These are phyloP conservation scores for Theropithecus gelada DNA, from an alignment of 2,113 vertebrate species.

Conservation along the genomic window DNA sequence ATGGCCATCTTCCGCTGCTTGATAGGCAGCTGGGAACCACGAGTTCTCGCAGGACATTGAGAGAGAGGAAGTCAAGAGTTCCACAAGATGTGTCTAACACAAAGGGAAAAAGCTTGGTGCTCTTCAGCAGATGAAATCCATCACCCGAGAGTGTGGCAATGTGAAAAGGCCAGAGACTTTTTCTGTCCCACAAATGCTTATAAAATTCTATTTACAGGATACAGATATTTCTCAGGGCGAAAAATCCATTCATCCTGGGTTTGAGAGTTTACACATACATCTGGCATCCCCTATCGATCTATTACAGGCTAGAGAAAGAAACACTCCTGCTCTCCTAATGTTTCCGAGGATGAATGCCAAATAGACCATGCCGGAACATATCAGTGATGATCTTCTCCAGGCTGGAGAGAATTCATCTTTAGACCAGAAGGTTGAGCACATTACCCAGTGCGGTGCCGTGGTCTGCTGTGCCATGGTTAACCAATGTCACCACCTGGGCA, in stretches of 20 bases:
- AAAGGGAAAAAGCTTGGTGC: not conserved
- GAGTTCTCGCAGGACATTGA: not conserved
- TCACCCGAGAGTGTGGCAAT: slow-evolving; percentile 30
- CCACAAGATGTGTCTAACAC: accelerated
- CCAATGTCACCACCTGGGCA: accelerated
- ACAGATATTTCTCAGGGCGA: slow-evolving; percentile 50
- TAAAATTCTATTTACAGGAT: slow-evolving; percentile 72
- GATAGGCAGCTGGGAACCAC: not conserved
- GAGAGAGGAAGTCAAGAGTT: not conserved
- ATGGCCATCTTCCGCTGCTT: not conserved
- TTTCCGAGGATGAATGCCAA: not conserved
- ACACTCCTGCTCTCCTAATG: not conserved
- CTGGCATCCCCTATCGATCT: not conserved
- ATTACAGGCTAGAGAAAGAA: not conserved
- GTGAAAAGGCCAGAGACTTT: slow-evolving; percentile 61
- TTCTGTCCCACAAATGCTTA: slow-evolving; percentile 51
- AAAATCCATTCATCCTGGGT: slow-evolving; percentile 34
- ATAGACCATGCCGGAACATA: not conserved
- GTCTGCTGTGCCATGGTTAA: not conserved
- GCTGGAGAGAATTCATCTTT: not conserved
- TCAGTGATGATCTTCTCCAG: not conserved
- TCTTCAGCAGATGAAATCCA: not conserved
- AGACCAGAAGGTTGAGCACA: not conserved
- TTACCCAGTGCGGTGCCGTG: not conserved
- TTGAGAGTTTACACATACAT: slow-evolving; percentile 42